Base-by-base conservation (phyloP, 2,113 vertebrate genomes). In the Anthoscopus minutus region DNA sequence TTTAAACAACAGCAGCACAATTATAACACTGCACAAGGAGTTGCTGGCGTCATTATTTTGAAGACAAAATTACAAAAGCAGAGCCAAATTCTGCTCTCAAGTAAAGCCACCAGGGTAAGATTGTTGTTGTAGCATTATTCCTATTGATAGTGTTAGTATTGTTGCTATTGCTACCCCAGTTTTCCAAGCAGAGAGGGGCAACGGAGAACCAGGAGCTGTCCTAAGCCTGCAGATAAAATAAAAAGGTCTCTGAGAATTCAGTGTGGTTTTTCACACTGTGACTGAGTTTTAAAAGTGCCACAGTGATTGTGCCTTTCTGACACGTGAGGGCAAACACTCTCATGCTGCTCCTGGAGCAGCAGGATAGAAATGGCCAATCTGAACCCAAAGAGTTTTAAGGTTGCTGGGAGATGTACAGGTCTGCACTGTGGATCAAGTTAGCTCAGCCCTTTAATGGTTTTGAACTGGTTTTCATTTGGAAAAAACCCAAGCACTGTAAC, bases 401-500 rank as follows among this genome's bases (percentile, higher is more conserved):
- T 69, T 85, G 20, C 60, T 85, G 70, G 40, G 51, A 78, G 51
- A 78, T 79, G 23, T 53, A 48, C 77, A 91, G 77, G 16, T 88
- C 80, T 74, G 51, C 31, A 5, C 62, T 10, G 31, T 6, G 2
- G 28, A 84, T 74, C 69, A 35, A 70, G 60, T 44, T 61, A 93
- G 74, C 81, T 88, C 81, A 94, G 54, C 50, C 80, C 60, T 86
- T 86, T 84, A 92, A 91, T 71, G 28, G 69, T 71, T 91, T 92
- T 88, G 72, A 91, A 84, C 88, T 93, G 92, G 37, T 94, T 96
- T 96, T 95, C 83, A 91, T 95, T 88, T 94, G 56, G 72, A 40
- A 56, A n/a, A n/a, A 89, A 76, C 17, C 44, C 47, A 74, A 93
- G 72, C 81, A 45, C 76, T 94, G 18, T 58, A 96, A 93, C 95